Percentiles rank a stretch among this genome's conserved stretches.
Conservation (phyloP, 1,140 invertebrate genomes). For the Nebria ingens region DNA sequence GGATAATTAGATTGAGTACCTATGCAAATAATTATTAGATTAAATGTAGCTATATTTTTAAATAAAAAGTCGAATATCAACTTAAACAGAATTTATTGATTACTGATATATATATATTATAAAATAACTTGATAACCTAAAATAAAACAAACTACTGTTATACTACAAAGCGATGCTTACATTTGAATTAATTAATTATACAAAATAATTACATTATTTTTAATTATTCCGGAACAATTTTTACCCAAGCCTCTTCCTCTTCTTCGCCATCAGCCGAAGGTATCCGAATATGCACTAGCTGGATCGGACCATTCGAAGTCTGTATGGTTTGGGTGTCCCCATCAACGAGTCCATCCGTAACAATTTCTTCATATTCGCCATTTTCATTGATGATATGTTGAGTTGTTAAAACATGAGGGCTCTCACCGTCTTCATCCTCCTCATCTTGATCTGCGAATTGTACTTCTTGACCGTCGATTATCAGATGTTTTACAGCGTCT, state of each 20-base stretch:
- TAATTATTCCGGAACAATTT: constrained; percentile 27
- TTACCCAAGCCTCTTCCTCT: constrained; percentile 33
- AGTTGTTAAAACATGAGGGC: not conserved
- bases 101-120: too few relatives aligned
- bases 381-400: constrained; percentile 15
- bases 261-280: constrained; percentile 37
- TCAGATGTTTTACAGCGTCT: constrained; percentile 40
- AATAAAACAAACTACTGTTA: too few relatives aligned
- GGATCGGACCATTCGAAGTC: constrained; percentile 34
- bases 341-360: constrained; percentile 28
- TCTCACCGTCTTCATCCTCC: constrained; percentile 23
- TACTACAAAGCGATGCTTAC: too few relatives aligned
- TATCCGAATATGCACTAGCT: constrained; percentile 41
- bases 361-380: constrained; percentile 17
- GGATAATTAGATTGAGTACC: too few relatives aligned
- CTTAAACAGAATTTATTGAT: too few relatives aligned
- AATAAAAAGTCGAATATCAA: too few relatives aligned
- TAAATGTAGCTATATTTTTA: too few relatives aligned
- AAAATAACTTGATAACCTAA: too few relatives aligned
- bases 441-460: constrained; percentile 23
- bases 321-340: constrained; percentile 34
- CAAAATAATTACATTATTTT: too few relatives aligned
- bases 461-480: constrained; percentile 41
- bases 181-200: too few relatives aligned
- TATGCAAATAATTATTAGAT: too few relatives aligned